Base-by-base conservation (phyloP, 2,888 invertebrate species). In the Temnothorax rugatulus region DNA sequence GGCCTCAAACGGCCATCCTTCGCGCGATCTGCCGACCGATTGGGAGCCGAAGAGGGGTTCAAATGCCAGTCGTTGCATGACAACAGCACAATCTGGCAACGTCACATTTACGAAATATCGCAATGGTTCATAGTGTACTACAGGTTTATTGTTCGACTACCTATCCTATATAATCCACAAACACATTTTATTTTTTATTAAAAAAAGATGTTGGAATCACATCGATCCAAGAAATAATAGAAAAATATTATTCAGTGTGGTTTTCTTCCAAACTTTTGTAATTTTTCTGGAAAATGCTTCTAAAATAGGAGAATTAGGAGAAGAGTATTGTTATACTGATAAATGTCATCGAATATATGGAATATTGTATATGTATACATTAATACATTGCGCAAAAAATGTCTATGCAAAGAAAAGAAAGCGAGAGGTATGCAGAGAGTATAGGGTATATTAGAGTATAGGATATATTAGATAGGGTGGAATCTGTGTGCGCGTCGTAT, bases 401-500 rank as follows among this genome's bases (percentile, higher is more conserved):
- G 71, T 59, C 66, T 54, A 73, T 5, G 54, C 25, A 15, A 25
- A 25, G 25, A 41, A 66, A 47, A 3, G 8, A 15, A 66, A 57
- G 11, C 8, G 52, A 25, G 15, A 8, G 4, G 59, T 38, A 50
- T 25, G 50, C 57, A 64, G 44, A 25, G 38, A 68, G 21, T 15
- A 29, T 29, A 29, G 29, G 29, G 29, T 29, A 29, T 4, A 29
- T 29, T 29, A 29, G 29, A 29, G 21, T 15, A 29, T 29, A 29
- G 29, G 29, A 4, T 29, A 29, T 4, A 29, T 29, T 29, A 29
- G 29, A 29, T 29, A 29, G 41, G 41, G 5, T 25, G 25, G 38
- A 73, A 85, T 84, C 47, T 71, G 21, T n/a, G 57, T 71, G 21
- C 29, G 57, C 18, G 7, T 74, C n/a, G 29, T 29, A 79, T 59